Evolutionary conservation across 2,113 vertebrate genomes (phyloP), one percentile per base, ranked within the genome.

Genomic region (Neofelis nebulosa): DNA sequence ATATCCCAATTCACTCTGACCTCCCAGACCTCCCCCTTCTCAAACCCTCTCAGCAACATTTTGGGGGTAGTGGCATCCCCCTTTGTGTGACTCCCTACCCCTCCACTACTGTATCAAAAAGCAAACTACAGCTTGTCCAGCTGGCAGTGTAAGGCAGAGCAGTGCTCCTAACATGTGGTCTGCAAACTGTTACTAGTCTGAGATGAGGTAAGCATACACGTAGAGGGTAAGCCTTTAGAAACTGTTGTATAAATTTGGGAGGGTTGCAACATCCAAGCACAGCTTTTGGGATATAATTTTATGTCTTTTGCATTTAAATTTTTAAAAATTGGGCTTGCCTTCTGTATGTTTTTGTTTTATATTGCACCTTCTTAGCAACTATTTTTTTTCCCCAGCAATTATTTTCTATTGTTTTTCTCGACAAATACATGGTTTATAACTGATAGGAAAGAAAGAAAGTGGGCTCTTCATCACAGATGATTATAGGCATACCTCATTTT

Each of bases 351-450:
- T 71, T 63, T 89, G 13, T 92, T 95, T 74, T 31, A 23, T 45
- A 29, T 91, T 79, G 76, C 19, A 69, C 76, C 61, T 91, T 92
- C 50, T 57, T 82, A 66, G 21, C 19, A 80, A 48, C n/a, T 68
- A 16, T 27, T 38, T n/a, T 71, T 71, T 71, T 71, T n/a, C 3
- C 65, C 57, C 76, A 74, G 27, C 19, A 73, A 57, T 50, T 68
- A 6, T 27, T 48, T 50, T 48, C 57, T 79, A 5, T 52, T 71
- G 1, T 31, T 76, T 48, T 89, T 93, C 23, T 36, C n/a, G 18
- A 84, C 10, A 76, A 63, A 86, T 4, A 8, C 52, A 52, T 15
- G 33, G 23, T 71, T 16, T 90, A 2, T 92, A 48, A 18, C 36
- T 45, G 41, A n/a, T 36, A 18, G 14, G 65, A 52, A 94, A 74